A percentile compares a stretch with the other conserved stretches of the same genome.
These are phyloP conservation scores for Sebastes vulpes DNA, from an alignment of 2,797 vertebrate species.

Conservation along the genomic window DNA sequence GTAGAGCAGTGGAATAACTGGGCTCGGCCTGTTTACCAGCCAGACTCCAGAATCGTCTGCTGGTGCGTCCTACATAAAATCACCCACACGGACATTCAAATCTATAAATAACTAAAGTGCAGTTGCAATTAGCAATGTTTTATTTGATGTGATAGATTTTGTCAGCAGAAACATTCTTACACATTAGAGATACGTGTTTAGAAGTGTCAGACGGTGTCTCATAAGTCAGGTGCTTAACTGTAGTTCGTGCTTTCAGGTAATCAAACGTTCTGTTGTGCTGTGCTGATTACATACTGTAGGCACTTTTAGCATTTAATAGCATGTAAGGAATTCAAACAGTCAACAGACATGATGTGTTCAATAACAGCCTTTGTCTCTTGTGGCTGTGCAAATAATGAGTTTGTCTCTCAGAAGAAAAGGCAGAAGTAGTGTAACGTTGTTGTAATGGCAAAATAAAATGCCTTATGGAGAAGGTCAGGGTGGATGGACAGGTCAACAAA, in stretches of 20 bases:
- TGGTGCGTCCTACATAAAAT: slow-evolving; percentile 42
- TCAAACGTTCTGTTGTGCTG: background rate
- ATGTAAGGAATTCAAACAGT: background rate
- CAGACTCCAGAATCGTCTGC: slow-evolving; percentile 45
- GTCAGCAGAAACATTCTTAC: background rate
- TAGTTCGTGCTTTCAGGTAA: background rate
- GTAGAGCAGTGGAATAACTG: slow-evolving; percentile 26
- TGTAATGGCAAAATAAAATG: background rate
- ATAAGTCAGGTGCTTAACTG: background rate
- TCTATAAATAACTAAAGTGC: slow-evolving; percentile 47
- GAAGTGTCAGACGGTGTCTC: background rate
- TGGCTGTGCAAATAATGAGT: background rate
- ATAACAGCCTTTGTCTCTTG: background rate
- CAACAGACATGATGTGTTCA: background rate
- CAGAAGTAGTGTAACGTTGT: background rate
- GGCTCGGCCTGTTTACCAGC: slow-evolving; percentile 42
- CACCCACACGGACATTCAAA: slow-evolving; percentile 30
- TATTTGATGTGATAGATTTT: slow-evolving; percentile 13
- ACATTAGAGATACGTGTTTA: background rate
- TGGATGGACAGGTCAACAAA: background rate
- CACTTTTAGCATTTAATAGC: background rate
- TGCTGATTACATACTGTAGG: background rate
- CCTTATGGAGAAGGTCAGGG: background rate
- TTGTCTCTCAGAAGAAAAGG: background rate
- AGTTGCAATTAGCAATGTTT: background rate